phyloP scores from a whole-genome alignment of 2,797 vertebrate genomes.

The Mormyrops attenuatus region DNA sequence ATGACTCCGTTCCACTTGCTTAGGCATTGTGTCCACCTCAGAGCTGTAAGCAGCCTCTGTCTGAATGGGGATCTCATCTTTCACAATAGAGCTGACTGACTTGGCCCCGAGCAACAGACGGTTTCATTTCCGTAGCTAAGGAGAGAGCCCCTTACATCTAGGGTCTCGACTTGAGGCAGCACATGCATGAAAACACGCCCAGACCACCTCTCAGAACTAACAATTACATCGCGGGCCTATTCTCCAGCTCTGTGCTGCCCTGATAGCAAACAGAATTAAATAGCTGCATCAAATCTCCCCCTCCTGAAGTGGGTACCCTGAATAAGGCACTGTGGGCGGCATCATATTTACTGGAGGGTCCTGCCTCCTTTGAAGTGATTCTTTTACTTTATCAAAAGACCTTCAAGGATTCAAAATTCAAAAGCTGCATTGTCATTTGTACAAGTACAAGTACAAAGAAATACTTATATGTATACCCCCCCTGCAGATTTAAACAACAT shows the following conservation, averaged over 20 bases:
- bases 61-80: slow-evolving; percentile 32
- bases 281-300: background rate
- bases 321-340: background rate
- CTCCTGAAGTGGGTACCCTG: background rate
- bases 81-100: slow-evolving; percentile 23
- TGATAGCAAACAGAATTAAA: background rate
- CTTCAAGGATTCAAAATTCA: background rate
- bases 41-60: slow-evolving; percentile 28
- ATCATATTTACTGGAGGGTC: background rate
- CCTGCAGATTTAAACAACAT: background rate
- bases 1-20: slow-evolving; percentile 32
- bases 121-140: slow-evolving; percentile 22
- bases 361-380: background rate
- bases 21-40: slow-evolving; percentile 24
- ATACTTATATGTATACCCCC: background rate
- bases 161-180: background rate
- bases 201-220: background rate
- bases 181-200: background rate
- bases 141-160: slow-evolving; percentile 24
- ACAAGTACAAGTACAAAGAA: background rate
- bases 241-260: background rate
- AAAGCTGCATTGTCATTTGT: background rate
- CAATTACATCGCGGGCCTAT: background rate
- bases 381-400: background rate
- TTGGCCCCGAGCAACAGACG: slow-evolving; percentile 15